A percentile compares a stretch with the other conserved stretches of the same genome.
These are phyloP conservation scores for Alviniconcha strummeri DNA, from an alignment of 2,888 invertebrate genomes.

Conservation along the genomic window DNA sequence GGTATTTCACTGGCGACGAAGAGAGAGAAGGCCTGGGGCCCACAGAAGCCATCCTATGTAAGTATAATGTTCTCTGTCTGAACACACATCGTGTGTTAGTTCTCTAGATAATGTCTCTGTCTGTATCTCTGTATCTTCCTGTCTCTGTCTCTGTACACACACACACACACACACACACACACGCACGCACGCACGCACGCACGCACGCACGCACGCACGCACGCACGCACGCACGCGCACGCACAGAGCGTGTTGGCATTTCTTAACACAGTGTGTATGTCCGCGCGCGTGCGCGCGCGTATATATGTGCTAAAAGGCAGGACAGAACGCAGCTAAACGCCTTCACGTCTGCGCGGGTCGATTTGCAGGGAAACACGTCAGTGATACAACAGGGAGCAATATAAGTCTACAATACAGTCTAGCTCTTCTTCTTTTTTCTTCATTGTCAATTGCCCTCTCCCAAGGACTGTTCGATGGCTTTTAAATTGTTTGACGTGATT, in stretches of 20 bases:
- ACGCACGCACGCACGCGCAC: too few relatives aligned
- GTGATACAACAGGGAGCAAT: too few relatives aligned
- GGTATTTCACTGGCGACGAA: conserved; percentile 66
- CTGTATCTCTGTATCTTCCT: neutral
- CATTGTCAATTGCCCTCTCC: neutral
- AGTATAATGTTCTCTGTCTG: conserved; percentile 41
- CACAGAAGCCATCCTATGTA: conserved; percentile 69
- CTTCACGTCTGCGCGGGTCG: too few relatives aligned
- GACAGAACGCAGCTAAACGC: too few relatives aligned
- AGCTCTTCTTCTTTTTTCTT: neutral
- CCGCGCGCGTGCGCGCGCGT: neutral
- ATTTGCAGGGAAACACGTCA: too few relatives aligned
- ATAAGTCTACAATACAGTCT: neutral
- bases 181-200: too few relatives aligned
- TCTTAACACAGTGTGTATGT: neutral
- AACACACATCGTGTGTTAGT: too few relatives aligned
- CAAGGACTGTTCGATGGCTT: neutral
- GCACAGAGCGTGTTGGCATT: too few relatives aligned
- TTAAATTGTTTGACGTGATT: too few relatives aligned
- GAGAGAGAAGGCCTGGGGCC: conserved; percentile 67
- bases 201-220: too few relatives aligned
- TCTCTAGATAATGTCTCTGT: neutral
- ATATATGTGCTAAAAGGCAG: neutral
- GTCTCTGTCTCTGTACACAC: too few relatives aligned
- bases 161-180: too few relatives aligned